phyloP scores from a whole-genome alignment of 64 coral and sea anemone species.

The Orbicella faveolata region DNA sequence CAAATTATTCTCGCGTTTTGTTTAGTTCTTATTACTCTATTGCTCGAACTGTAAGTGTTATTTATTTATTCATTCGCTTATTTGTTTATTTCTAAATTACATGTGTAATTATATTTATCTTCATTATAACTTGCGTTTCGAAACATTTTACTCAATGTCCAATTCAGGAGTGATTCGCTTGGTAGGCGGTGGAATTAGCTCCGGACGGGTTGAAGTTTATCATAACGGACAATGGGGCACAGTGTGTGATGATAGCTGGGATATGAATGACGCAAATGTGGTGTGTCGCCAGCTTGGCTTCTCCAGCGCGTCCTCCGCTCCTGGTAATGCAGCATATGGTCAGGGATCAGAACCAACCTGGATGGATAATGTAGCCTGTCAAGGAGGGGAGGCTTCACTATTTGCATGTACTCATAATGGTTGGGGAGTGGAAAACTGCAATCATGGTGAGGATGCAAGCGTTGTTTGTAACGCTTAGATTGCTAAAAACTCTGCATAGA shows the following conservation, averaged over 20 bases:
- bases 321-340: neutral
- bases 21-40: no score
- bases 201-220: slow-evolving; percentile 55
- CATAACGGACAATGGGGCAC: slow-evolving; percentile 45
- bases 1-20: no score
- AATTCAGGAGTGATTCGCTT: neutral
- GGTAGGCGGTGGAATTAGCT: slow-evolving; percentile 12
- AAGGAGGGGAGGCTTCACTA: slow-evolving; percentile 6
- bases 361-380: slow-evolving; percentile 24
- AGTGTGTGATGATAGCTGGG: slow-evolving; percentile 63
- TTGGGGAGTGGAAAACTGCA: neutral
- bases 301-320: slow-evolving; percentile 17
- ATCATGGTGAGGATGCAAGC: neutral
- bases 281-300: slow-evolving; percentile 56
- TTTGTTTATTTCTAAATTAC: no score
- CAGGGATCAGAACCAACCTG: slow-evolving; percentile 30
- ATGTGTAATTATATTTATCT: no score
- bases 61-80: no score
- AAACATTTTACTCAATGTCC: neutral
- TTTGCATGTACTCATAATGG: neutral
- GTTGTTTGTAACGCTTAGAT: neutral
- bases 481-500: no score
- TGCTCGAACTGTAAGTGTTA: no score
- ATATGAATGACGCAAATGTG: slow-evolving; percentile 53
- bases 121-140: no score